These are phyloP conservation scores for Clostera curtula DNA, from an alignment of 2,888 invertebrate genomes.

Conservation along the genomic window DNA sequence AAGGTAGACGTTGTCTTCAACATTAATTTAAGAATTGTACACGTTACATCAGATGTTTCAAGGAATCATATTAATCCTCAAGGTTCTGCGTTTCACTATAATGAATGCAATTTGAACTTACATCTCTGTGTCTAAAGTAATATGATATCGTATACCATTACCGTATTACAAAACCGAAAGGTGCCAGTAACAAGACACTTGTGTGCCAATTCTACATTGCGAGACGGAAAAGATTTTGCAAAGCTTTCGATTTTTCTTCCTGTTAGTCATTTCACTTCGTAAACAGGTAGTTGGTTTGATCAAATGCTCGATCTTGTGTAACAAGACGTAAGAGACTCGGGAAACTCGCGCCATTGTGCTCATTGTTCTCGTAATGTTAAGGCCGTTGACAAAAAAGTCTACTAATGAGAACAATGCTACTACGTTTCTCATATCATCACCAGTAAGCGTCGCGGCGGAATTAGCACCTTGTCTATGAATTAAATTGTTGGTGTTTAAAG, in stretches of 20 bases:
- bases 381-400: conserved; percentile 45
- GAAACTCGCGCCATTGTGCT: conserved; percentile 53
- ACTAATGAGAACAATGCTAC: conserved; percentile 25
- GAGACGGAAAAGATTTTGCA: conserved; percentile 33
- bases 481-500: conserved; percentile 2
- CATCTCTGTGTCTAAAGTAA: conserved; percentile 11
- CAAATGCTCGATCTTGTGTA: conserved; percentile 58
- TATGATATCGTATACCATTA: conserved; percentile 16
- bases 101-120: too few relatives aligned
- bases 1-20: too few relatives aligned
- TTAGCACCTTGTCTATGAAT: conserved; percentile 8
- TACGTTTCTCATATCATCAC: conserved; percentile 12
- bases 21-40: too few relatives aligned
- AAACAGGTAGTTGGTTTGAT: conserved; percentile 37
- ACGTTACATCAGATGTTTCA: too few relatives aligned
- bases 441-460: too few relatives aligned
- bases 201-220: conserved; percentile 30
- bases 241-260: conserved; percentile 44
- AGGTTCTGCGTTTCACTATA: too few relatives aligned
- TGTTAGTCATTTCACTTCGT: conserved; percentile 29
- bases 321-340: conserved; percentile 64
- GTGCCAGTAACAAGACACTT: conserved; percentile 29
- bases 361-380: conserved; percentile 67
- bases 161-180: conserved; percentile 35
- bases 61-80: too few relatives aligned